Percentiles rank a stretch among this genome's conserved stretches.
Evolutionary conservation across 2,113 vertebrate species (phyloP).

Genomic region (Caracal caracal): DNA sequence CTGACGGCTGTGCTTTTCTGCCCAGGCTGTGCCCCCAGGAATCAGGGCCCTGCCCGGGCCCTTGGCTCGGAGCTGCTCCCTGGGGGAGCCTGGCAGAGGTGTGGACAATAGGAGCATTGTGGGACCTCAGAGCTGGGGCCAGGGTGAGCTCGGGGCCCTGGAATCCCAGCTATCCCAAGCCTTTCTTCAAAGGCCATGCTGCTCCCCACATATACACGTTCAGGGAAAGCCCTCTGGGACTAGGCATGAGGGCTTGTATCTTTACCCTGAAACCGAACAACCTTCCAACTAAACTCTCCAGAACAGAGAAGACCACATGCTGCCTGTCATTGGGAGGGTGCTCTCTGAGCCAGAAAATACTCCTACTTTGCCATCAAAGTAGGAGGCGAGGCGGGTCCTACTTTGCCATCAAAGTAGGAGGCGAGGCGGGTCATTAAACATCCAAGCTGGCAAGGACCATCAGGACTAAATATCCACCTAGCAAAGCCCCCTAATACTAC

Average conservation of each 20-base stretch:
- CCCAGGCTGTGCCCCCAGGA: neutral
- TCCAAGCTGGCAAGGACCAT: neutral
- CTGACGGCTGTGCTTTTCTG: neutral
- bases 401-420: neutral
- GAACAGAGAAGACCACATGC: neutral
- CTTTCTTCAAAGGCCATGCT: neutral
- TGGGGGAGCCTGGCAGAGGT: neutral
- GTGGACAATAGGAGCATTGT: constrained; percentile 68
- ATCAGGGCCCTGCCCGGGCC: neutral
- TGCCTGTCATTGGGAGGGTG: neutral
- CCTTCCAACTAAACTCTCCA: neutral
- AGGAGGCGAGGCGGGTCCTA: neutral
- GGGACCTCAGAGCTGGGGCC: neutral
- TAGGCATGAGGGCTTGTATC: neutral
- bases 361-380: neutral
- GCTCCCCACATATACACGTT: neutral
- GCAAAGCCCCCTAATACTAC: accelerated
- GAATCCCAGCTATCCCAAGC: neutral
- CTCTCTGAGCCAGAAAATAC: neutral
- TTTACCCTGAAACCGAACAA: neutral
- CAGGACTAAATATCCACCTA: neutral
- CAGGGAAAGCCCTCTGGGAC: neutral
- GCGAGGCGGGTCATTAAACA: neutral
- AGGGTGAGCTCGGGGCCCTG: neutral
- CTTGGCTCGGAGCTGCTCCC: neutral